phyloP scores from a whole-genome alignment of 2,113 vertebrate species.

The Proteles cristata region DNA sequence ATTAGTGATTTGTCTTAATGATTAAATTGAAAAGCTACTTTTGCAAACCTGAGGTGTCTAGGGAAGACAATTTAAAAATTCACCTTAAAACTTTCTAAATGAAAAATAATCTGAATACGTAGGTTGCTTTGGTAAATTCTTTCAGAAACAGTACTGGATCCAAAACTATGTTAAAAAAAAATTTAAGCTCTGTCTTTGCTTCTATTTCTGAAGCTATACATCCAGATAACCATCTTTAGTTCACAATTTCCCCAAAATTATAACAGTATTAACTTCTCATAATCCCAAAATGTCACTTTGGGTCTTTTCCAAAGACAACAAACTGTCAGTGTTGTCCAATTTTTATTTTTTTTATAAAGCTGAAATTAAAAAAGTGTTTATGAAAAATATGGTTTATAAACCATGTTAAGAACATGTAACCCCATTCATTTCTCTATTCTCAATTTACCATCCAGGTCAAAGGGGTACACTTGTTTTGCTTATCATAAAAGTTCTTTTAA shows the following conservation, averaged over 20 bases:
- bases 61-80: constrained; percentile 11
- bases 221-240: neutral
- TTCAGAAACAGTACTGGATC: neutral
- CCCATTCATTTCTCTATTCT: neutral
- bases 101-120: neutral
- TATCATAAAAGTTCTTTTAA: neutral
- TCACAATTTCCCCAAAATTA: neutral
- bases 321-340: neutral
- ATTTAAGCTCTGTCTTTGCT: neutral
- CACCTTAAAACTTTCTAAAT: neutral
- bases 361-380: neutral
- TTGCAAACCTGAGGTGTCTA: neutral
- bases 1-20: neutral
- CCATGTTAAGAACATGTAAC: neutral
- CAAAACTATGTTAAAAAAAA: neutral
- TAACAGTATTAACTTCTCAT: neutral
- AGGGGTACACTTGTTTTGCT: neutral
- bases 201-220: neutral
- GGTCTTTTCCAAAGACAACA: neutral
- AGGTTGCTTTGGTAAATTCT: neutral
- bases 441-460: neutral
- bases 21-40: neutral
- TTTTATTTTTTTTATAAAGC: neutral
- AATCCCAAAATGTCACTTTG: neutral
- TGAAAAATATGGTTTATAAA: neutral